A percentile compares a stretch with the other conserved stretches of the same genome.
Conservation (phyloP, 2,113 vertebrate genomes). For the Spermophilus dauricus region DNA sequence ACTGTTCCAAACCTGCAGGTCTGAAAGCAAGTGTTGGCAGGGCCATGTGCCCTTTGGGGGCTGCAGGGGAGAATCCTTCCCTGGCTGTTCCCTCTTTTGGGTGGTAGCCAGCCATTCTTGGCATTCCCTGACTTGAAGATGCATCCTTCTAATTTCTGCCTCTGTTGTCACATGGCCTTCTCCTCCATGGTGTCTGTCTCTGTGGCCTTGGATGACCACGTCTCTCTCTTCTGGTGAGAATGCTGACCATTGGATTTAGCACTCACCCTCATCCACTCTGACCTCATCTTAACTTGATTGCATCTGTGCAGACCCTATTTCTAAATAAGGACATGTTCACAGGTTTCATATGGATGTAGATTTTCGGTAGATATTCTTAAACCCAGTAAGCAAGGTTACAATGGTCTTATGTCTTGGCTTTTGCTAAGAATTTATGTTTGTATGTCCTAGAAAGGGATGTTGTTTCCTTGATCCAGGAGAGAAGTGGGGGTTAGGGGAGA, state of each 20-base stretch:
- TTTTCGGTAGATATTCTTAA: neutral
- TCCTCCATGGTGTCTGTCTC: neutral
- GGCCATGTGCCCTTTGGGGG: neutral
- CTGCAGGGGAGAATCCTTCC: neutral
- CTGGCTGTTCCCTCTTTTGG: neutral
- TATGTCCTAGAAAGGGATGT: neutral
- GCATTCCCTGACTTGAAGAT: neutral
- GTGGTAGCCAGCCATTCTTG: neutral
- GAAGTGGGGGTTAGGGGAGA: neutral
- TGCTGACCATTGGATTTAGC: neutral
- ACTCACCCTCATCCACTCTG: neutral
- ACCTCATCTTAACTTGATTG: neutral
- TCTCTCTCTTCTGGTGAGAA: neutral
- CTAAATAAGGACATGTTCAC: neutral
- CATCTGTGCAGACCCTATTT: neutral
- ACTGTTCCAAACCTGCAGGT: neutral
- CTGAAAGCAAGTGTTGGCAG: neutral
- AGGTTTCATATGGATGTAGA: neutral
- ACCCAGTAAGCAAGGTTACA: neutral
- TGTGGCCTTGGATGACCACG: neutral
- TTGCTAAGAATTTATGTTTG: slow-evolving; percentile 47
- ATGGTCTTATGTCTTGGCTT: slow-evolving; percentile 17
- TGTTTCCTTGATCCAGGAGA: neutral
- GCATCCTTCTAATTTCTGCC: neutral
- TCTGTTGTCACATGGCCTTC: neutral